Base-by-base conservation (phyloP, 2,113 vertebrate genomes). In the Saccopteryx leptura region DNA sequence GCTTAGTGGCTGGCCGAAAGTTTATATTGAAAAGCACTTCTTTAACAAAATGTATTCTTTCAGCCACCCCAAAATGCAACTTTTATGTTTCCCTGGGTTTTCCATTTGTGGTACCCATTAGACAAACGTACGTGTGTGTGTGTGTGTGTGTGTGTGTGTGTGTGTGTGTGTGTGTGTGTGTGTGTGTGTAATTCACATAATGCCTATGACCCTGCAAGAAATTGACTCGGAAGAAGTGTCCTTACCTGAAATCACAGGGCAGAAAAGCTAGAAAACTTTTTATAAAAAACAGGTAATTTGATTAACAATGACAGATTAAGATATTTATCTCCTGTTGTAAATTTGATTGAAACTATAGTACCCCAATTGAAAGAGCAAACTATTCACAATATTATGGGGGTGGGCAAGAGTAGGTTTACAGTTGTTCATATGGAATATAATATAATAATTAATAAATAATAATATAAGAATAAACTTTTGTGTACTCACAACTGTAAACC, bases 21-120 rank as follows among this genome's bases (percentile, higher is more conserved):
- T 97, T 96, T 87, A 95, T 63, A 74, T 52, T 80, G 94, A 78
- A 88, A 95, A 84, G 46, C 24, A 94, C 68, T 97, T 97, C n/a
- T 93, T 95, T 83, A 88, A 84, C 85, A 65, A 94, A 95, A 71
- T 95, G 7, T 97, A 90, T 75, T 90, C 63, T 96, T 78, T 88
- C 74, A 93, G 31, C 33, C 58, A 93, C 48, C 50, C 60, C 24
- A 94, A 97, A 93, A 90, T 88, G 15, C 11, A 79, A n/a, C 58
- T 92, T 61, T 92, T 17, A 17, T 58, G n/a, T 91, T 85, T 95
- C 68, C 19, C 72, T 88, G 76, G 12, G 81, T 28, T 76, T 94
- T 83, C 56, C 89, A 88, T 58, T 54, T 54, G 28, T 48, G 91
- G 12, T 90, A 23, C 56, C 15, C 76, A 66, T 94, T 68, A 72